phyloP scores from a whole-genome alignment of 2,797 vertebrate species.

The Gallinago stenura region DNA sequence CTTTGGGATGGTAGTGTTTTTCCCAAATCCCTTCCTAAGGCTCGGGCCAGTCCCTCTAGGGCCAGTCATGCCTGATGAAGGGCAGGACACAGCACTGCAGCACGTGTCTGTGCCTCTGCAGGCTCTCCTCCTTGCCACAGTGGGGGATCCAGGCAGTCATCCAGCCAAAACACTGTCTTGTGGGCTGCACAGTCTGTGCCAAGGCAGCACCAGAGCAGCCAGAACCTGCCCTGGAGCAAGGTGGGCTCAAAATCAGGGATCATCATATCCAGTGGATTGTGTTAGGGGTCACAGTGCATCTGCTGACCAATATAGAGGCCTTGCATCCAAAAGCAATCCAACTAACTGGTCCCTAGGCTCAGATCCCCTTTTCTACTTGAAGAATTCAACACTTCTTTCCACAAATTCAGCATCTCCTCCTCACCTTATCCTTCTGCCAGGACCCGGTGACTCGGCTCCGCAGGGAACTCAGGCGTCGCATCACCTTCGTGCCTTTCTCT shows the following conservation, averaged over 20 bases:
- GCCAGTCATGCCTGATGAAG: not conserved
- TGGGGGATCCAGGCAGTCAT: not conserved
- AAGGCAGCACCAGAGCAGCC: not conserved
- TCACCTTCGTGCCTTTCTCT: constrained; percentile 89
- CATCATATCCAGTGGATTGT: fast-evolving
- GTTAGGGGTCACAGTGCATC: not conserved
- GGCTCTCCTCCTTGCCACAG: not conserved
- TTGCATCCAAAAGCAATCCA: not conserved
- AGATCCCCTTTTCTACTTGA: not conserved
- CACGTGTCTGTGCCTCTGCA: not conserved
- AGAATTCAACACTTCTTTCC: not conserved
- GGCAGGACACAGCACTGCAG: not conserved
- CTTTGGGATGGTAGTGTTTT: not conserved
- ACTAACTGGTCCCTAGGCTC: fast-evolving
- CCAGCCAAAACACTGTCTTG: not conserved
- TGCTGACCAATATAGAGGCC: not conserved
- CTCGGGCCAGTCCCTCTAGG: not conserved
- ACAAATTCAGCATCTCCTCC: not conserved
- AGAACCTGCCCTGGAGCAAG: not conserved
- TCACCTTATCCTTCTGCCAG: constrained; percentile 97
- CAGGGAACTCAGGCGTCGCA: constrained; percentile 91
- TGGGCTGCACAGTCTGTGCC: not conserved
- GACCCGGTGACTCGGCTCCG: constrained; percentile 90
- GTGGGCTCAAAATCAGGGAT: not conserved
- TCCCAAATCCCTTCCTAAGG: not conserved